Conservation (phyloP, 2,113 vertebrate species). For the Nansenia antarctica region DNA sequence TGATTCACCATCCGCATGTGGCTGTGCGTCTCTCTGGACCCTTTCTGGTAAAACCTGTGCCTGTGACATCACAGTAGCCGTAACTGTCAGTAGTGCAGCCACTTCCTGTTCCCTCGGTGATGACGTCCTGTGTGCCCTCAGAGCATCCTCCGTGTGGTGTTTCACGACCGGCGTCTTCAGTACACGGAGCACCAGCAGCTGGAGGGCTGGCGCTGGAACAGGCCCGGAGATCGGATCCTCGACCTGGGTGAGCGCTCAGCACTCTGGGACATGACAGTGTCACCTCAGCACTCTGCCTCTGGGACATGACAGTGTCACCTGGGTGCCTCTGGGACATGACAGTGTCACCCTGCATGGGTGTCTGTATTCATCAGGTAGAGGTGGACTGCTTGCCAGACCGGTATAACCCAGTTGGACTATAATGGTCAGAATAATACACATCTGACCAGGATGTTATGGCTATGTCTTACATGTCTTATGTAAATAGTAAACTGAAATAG, state of each 20-base stretch:
- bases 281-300: no score
- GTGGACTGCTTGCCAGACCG: neutral
- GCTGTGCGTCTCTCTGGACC: neutral
- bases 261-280: no score
- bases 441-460: neutral
- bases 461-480: no score
- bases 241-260: slow-evolving; percentile 83
- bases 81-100: neutral
- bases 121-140: slow-evolving; percentile 49
- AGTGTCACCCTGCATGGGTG: no score
- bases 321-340: no score
- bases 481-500: neutral
- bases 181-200: slow-evolving; percentile 98
- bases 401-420: no score
- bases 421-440: no score
- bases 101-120: neutral
- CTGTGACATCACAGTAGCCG: neutral
- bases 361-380: neutral
- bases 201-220: slow-evolving; percentile 97
- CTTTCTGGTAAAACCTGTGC: no score
- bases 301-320: no score
- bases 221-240: slow-evolving; percentile 94
- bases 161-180: slow-evolving; percentile 93
- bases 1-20: neutral
- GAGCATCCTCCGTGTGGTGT: slow-evolving; percentile 97